Evolutionary conservation across 2,113 vertebrate genomes (phyloP), one percentile per base, ranked within the genome.

Genomic region (Oreochromis tanganicae): DNA sequence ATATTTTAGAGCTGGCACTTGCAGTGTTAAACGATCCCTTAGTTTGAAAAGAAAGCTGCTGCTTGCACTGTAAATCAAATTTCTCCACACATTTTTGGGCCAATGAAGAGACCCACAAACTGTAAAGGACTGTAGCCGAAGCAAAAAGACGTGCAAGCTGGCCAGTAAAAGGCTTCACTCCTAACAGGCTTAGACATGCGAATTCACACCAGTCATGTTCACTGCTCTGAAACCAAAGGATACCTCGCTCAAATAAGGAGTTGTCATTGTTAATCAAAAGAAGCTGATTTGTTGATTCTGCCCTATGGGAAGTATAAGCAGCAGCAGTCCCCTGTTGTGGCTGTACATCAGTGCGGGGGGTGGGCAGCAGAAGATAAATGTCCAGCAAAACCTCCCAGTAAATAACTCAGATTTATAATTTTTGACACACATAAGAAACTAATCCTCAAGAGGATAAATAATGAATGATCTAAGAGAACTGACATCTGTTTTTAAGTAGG

Each of bases 1-100:
- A 97, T 97, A 97, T 98, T 97, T 96, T 97, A 96, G 66, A 84
- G 57, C 82, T 85, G 87, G 87, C 88, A 85, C 81, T 85, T 87
- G 89, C 63, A 92, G 82, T 91, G 90, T 93, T 91, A 95, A 94
- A 91, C 63, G 84, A 92, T 91, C 89, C 88, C 71, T 82, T 86
- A 71, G 87, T 80, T 91, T 90, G 57, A 86, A 89, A 91, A 85
- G 84, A 85, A 89, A 84, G 66, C 80, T 83, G 83, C 3, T 34
- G 57, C 71, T 34, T 59, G 48, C 36, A 86, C 71, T 81, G 78
- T 93, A 86, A 92, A 92, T 93, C 80, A 82, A 54, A 91, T 84
- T 56, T 81, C n/a, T 89, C 16, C 83, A 85, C 82, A 81, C 68
- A 75, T 19, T 79, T 85, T 87, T 73, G 75, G 84, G 85, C 63